Evolutionary conservation across 2,113 vertebrate genomes (phyloP), one percentile per base, ranked within the genome.

Genomic region (Trachemys scripta): DNA sequence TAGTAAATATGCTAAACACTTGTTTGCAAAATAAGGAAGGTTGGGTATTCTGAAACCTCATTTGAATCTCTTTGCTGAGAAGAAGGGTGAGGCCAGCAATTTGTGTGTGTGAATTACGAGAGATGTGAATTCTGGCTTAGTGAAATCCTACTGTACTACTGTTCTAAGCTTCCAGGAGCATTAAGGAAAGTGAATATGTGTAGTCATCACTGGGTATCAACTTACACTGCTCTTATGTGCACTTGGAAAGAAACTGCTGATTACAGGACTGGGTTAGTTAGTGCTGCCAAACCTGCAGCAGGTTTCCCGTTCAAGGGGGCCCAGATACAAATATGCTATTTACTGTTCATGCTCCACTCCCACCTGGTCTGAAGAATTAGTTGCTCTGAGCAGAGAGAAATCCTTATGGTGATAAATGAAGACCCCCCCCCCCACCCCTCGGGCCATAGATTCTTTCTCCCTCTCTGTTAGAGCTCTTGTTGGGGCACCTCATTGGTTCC

Each of bases 251-350:
- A 90, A 38, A 6, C 16, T 47, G 6, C n/a, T 89, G 54, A 20
- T 13, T 16, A 14, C 0, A 2, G 31, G 45, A 13, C 65, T 25
- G 1, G 0, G 0, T 19, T 54, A 56, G 45, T 11, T 56, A 65
- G 22, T 0, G 0, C 42, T 76, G 42, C 22, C 24, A 47, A 47
- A 45, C 42, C 11, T 42, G 22, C 54, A 72, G 20, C 17, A 62
- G 11, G 27, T 80, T 80, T 14, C 35, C 4, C 7, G 8, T 31
- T 8, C 4, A 3, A 3, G n/a, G 53, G 83, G 11, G 14, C 51
- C 51, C 27, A 80, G 78, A 83, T 22, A 80, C 69, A 76, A 17
- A 27, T 20, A 12, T 57, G n/a, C 16, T 31, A 47, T 69, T 19
- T 9, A 50, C 9, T 85, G 27, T 29, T 90, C 31, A 16, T 25